Conservation (phyloP, 2,888 invertebrate genomes). For the Spodoptera littoralis region DNA sequence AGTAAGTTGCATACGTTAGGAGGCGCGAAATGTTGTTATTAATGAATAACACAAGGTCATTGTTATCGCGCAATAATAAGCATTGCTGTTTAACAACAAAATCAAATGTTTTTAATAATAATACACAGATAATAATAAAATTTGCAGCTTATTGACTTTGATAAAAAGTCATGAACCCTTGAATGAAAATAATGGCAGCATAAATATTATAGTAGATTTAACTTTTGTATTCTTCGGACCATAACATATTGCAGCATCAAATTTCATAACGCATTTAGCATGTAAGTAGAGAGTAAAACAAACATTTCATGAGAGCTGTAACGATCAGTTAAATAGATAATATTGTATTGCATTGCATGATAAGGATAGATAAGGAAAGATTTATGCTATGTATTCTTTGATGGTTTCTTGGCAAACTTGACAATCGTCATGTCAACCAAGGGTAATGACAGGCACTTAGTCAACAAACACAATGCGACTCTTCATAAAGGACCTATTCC, state of each 20-base stretch:
- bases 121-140: slow-evolving; percentile 17
- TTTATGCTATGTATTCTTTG: slow-evolving; percentile 38
- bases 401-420: slow-evolving; percentile 25
- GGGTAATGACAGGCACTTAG: not conserved
- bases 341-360: slow-evolving; percentile 42
- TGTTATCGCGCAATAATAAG: slow-evolving; percentile 49
- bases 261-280: slow-evolving; percentile 5
- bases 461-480: not conserved
- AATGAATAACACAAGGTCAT: slow-evolving; percentile 57
- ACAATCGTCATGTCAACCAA: slow-evolving; percentile 17
- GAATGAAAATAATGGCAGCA: no score
- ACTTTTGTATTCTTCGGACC: no score
- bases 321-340: slow-evolving; percentile 43
- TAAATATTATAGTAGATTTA: no score
- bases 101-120: slow-evolving; percentile 31
- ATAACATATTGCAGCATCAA: not conserved
- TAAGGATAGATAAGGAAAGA: slow-evolving; percentile 51
- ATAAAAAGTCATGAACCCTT: not conserved
- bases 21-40: slow-evolving; percentile 35
- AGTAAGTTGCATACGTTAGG: slow-evolving; percentile 30
- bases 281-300: slow-evolving; percentile 12
- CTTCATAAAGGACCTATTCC: no score
- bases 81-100: slow-evolving; percentile 46
- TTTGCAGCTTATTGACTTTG: slow-evolving; percentile 3
- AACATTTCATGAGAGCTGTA: slow-evolving; percentile 25